phyloP scores from a whole-genome alignment of 2,888 invertebrate species.

The Orthonychiurus folsomi region DNA sequence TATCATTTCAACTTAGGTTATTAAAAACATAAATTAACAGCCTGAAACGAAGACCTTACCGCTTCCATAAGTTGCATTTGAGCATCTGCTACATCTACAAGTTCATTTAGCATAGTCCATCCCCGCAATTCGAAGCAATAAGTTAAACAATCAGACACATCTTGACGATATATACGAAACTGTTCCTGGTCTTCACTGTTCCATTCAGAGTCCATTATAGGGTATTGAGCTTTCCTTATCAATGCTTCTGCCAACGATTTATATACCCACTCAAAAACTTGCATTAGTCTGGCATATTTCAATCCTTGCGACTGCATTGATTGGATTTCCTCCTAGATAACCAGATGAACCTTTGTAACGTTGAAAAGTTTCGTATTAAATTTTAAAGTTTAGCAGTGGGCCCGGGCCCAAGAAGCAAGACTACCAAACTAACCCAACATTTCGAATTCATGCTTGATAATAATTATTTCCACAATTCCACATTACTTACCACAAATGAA shows the following conservation, averaged over 20 bases:
- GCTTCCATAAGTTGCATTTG: constrained; percentile 27
- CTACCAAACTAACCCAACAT: neutral
- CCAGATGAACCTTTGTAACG: neutral
- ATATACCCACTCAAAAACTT: constrained; percentile 38
- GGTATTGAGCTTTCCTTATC: constrained; percentile 33
- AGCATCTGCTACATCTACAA: constrained; percentile 29
- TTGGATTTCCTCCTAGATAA: constrained; percentile 35
- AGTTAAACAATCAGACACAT: constrained; percentile 36
- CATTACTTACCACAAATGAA: constrained; percentile 35
- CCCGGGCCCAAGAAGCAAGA: neutral
- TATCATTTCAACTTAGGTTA: too few relatives aligned
- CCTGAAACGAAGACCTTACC: constrained; percentile 23
- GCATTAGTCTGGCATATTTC: constrained; percentile 35
- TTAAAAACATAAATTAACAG: neutral
- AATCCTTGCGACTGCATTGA: constrained; percentile 25
- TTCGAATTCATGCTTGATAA: neutral
- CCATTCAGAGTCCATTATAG: constrained; percentile 32
- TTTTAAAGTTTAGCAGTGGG: neutral
- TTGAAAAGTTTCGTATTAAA: too few relatives aligned
- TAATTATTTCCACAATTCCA: neutral
- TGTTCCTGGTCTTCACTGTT: constrained; percentile 35
- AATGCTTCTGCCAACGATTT: constrained; percentile 36
- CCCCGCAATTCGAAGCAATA: constrained; percentile 38
- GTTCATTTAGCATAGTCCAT: constrained; percentile 36
- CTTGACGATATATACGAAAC: constrained; percentile 38